Conservation (phyloP, 2,113 vertebrate species). For the Potamarius usumacintae region DNA sequence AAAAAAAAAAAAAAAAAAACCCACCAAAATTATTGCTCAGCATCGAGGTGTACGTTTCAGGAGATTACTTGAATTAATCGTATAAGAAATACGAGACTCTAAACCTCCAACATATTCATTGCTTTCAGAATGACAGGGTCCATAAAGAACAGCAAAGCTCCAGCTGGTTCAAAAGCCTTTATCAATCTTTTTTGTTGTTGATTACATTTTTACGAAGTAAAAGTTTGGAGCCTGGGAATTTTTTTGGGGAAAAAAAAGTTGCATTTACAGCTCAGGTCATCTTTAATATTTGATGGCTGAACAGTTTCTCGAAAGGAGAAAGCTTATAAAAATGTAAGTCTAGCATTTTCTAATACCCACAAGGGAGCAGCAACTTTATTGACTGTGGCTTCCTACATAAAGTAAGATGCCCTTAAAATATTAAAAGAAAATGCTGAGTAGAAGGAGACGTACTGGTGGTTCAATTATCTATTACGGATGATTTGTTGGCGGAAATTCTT, state of each 20-base stretch:
- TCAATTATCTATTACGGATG: constrained; percentile 1
- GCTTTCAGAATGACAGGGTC: constrained; percentile 44
- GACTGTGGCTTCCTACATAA: constrained; percentile 60
- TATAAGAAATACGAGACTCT: constrained; percentile 19
- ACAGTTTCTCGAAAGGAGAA: constrained; percentile 59
- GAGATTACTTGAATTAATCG: background rate
- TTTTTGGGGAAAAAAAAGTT: background rate
- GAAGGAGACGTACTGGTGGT: constrained; percentile 7
- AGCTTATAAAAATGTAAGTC: constrained; percentile 61
- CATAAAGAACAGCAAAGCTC: constrained; percentile 46
- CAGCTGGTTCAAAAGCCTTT: constrained; percentile 28
- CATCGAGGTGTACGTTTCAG: constrained; percentile 1
- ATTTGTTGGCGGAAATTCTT: background rate
- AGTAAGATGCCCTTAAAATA: constrained; percentile 65
- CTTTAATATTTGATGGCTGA: constrained; percentile 69
- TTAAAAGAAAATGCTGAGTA: constrained; percentile 60
- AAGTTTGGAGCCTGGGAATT: constrained; percentile 30
- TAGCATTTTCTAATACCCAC: constrained; percentile 61
- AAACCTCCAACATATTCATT: constrained; percentile 36
- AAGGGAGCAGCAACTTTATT: constrained; percentile 62
- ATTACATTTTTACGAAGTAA: constrained; percentile 27
- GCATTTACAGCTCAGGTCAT: constrained; percentile 44
- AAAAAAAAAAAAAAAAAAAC: background rate
- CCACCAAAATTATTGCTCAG: background rate
- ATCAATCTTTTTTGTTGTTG: constrained; percentile 25